Conservation (phyloP, 2,888 invertebrate species). For the Campoletis raptor region DNA sequence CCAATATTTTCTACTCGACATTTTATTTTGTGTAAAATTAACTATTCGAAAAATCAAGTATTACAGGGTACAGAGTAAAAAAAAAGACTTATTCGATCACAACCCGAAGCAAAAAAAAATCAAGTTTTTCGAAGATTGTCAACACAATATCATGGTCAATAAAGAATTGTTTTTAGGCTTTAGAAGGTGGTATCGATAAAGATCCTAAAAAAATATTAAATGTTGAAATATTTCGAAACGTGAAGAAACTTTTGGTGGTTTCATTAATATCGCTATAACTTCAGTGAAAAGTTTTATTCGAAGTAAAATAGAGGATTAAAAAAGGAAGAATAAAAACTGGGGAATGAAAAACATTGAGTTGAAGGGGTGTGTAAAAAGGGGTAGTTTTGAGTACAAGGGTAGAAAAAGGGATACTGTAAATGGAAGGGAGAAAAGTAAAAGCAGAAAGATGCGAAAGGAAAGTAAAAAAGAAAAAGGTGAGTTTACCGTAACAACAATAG, state of each 20-base stretch:
- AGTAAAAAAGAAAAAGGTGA: constrained; percentile 72
- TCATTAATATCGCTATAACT: neutral
- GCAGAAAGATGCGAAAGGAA: constrained; percentile 44
- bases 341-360: constrained; percentile 48
- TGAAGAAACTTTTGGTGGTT: neutral
- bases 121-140: neutral
- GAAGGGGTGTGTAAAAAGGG: constrained; percentile 50
- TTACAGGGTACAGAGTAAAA: neutral
- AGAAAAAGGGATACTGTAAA: constrained; percentile 40
- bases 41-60: neutral
- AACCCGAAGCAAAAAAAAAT: neutral
- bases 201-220: neutral
- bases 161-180: neutral
- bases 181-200: neutral
- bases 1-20: constrained; percentile 13
- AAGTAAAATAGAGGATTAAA: neutral
- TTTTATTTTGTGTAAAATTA: neutral
- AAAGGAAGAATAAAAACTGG: neutral
- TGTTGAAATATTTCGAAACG: neutral
- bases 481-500: constrained; percentile 84
- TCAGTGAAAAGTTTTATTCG: neutral
- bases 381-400: constrained; percentile 32
- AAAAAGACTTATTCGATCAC: neutral
- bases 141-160: neutral
- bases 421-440: constrained; percentile 48